Base-by-base conservation (phyloP, 2,113 vertebrate genomes). In the Myrmecobius fasciatus region DNA sequence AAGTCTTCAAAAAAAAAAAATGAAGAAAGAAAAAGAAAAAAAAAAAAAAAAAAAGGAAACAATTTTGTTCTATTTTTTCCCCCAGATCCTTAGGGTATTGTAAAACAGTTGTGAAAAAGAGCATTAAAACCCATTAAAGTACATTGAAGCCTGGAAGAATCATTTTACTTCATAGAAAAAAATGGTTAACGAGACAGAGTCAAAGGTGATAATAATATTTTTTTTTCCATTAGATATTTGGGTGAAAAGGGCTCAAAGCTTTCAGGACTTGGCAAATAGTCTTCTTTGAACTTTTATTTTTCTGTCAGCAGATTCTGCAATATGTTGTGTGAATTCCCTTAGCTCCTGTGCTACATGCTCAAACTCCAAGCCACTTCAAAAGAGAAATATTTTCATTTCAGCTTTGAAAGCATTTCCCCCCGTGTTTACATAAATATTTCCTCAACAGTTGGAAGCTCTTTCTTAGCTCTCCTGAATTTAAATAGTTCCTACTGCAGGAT, bases 361-460 rank as follows among this genome's bases (percentile, higher is more conserved):
- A 94, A 95, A 83, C 53, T 94, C 26, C 24, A 48, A 12, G 36
- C 48, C 92, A 54, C 48, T 96, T 96, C 47, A 51, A 93, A 95
- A 89, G 48, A 49, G n/a, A 94, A 94, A n/a, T 17, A 47, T 56
- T 83, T 48, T 4, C 48, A 49, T 90, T 31, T 31, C 0, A 26
- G 22, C 25, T 53, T 91, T 60, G 90, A 91, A 53, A 96, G 91
- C 28, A 49, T 43, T n/a, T 92, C n/a, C 53, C 7, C 67, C n/a
- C 2, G 46, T 25, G 20, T 20, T 95, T 47, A 49, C 3, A 60
- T 0, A 89, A 67, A 94, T 25, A 89, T 24, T 25, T 2, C 0
- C 90, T 94, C 43, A 52, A 0, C 0, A 36, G 48, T 0, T 89
- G 26, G 67, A 83, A 83, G n/a, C n/a, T 24, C 67, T 83, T 43